Evolutionary conservation across 1,140 invertebrate species (phyloP).

Genomic region (Drosophila truncata): DNA sequence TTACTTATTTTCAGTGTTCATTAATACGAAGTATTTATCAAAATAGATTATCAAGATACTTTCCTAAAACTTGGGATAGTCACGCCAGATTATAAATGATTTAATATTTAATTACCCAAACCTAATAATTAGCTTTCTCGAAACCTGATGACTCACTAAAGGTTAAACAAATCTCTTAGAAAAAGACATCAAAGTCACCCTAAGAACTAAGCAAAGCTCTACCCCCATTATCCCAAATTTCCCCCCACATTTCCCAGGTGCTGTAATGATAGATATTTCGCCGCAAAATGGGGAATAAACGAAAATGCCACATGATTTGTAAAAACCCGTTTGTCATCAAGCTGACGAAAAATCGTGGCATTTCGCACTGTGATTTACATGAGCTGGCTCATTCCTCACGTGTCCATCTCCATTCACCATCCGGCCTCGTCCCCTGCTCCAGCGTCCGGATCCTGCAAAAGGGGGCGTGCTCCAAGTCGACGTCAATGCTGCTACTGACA

Average conservation of each 20-base stretch:
- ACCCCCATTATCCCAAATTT: neutral
- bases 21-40: no score
- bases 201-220: neutral
- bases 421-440: slow-evolving; percentile 24
- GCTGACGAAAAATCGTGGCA: slow-evolving; percentile 51
- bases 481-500: slow-evolving; percentile 78
- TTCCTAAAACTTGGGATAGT: no score
- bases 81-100: no score
- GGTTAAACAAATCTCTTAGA: neutral
- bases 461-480: slow-evolving; percentile 61
- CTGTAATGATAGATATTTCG: slow-evolving; percentile 7
- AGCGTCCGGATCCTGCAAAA: slow-evolving; percentile 24
- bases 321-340: slow-evolving; percentile 52
- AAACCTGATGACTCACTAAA: neutral
- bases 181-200: neutral
- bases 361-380: slow-evolving; percentile 60
- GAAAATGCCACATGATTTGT: slow-evolving; percentile 45
- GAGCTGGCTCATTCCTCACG: slow-evolving; percentile 60
- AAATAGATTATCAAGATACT: no score
- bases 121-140: neutral
- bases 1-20: no score
- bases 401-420: slow-evolving; percentile 52
- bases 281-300: slow-evolving; percentile 6
- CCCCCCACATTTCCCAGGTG: neutral
- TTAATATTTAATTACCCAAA: neutral